Conservation (phyloP, 2,888 invertebrate species). For the Conchocele bisecta region DNA sequence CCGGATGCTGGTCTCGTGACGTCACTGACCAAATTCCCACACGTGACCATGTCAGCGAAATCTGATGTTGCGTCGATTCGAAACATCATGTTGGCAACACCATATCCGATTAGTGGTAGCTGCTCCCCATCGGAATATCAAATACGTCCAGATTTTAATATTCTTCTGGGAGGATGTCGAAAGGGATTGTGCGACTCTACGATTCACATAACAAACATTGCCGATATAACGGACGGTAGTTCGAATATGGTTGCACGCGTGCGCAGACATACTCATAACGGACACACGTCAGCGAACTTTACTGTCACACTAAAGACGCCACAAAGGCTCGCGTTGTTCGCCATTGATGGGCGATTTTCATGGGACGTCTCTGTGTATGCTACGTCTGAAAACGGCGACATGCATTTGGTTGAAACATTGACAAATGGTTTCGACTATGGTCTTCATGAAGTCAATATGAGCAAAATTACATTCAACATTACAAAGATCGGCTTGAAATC, state of each 20-base stretch:
- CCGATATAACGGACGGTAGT: constrained; percentile 55
- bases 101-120: too few relatives aligned
- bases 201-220: constrained; percentile 14
- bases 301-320: constrained; percentile 27
- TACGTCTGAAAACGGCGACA: background rate
- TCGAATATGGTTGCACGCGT: constrained; percentile 38
- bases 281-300: constrained; percentile 7
- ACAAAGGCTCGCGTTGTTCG: constrained; percentile 29
- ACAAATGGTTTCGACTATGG: too few relatives aligned
- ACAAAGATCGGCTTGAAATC: constrained; percentile 43
- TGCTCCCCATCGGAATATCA: constrained; percentile 63
- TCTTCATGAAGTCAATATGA: too few relatives aligned
- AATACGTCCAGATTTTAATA: constrained; percentile 51
- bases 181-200: constrained; percentile 34
- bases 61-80: constrained; percentile 31
- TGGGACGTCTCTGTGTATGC: constrained; percentile 16
- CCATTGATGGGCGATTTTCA: constrained; percentile 54
- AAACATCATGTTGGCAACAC: too few relatives aligned
- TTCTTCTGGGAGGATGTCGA: constrained; percentile 50
- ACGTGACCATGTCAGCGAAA: constrained; percentile 49
- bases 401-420: constrained; percentile 14
- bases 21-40: constrained; percentile 62
- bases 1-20: constrained; percentile 65
- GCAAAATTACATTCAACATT: too few relatives aligned
- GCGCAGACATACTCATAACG: constrained; percentile 7